These are phyloP conservation scores for Chloroceryle inda DNA, from an alignment of 2,797 vertebrate genomes.

Conservation along the genomic window DNA sequence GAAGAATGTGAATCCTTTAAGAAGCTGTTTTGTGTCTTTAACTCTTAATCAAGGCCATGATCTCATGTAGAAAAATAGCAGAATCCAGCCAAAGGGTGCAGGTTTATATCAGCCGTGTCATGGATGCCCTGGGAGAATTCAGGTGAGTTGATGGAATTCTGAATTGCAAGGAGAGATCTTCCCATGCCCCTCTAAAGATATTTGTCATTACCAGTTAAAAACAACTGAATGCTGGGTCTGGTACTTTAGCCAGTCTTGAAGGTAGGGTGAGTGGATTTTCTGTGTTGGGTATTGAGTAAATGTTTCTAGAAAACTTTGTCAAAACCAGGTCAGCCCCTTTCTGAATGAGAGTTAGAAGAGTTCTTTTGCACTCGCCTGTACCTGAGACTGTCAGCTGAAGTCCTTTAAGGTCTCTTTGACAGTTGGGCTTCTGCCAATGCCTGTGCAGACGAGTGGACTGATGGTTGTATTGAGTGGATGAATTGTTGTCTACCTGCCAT, in stretches of 20 bases:
- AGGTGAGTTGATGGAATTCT: slow-evolving; percentile 79
- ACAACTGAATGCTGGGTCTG: neutral
- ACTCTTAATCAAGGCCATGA: slow-evolving; percentile 85
- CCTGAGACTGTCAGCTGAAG: neutral
- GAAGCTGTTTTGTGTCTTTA: slow-evolving; percentile 64
- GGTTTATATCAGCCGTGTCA: slow-evolving; percentile 87
- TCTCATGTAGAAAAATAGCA: slow-evolving; percentile 88
- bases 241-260: neutral
- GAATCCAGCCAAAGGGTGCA: slow-evolving; percentile 89
- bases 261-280: neutral
- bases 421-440: neutral
- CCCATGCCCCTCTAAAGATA: neutral
- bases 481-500: neutral
- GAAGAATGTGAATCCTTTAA: slow-evolving; percentile 36
- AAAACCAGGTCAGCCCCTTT: neutral
- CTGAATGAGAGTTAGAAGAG: neutral
- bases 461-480: neutral
- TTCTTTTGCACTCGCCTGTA: neutral
- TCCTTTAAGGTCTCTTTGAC: neutral
- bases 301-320: neutral
- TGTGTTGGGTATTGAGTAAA: neutral
- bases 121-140: slow-evolving; percentile 90
- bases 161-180: slow-evolving; percentile 35
- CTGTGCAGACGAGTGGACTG: neutral
- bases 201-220: neutral